Evolutionary conservation across 2,797 vertebrate species (phyloP).

Genomic region (Oryzias sinensis): DNA sequence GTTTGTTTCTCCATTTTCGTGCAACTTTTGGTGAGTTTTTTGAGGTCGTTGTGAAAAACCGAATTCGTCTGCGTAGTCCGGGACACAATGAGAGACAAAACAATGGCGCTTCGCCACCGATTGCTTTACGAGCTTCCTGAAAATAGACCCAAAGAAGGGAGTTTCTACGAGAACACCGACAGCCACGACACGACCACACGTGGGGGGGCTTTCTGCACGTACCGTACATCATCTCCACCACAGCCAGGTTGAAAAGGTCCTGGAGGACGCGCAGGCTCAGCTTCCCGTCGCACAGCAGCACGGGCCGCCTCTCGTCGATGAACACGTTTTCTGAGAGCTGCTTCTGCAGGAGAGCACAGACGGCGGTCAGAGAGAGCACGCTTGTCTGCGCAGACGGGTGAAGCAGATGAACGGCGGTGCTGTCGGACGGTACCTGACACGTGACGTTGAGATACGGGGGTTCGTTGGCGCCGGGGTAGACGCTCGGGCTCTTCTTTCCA

Average conservation of each 20-base stretch:
- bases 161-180: constrained; percentile 24
- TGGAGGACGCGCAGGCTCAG: constrained; percentile 82
- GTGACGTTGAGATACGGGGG: constrained; percentile 86
- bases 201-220: constrained; percentile 41
- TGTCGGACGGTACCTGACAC: constrained; percentile 84
- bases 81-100: no score
- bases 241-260: constrained; percentile 84
- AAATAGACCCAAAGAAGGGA: constrained; percentile 9
- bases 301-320: constrained; percentile 80
- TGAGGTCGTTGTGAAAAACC: no score
- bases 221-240: constrained; percentile 94
- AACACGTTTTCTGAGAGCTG: constrained; percentile 84
- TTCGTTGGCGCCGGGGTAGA: constrained; percentile 81
- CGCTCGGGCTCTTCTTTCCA: constrained; percentile 69
- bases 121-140: background rate
- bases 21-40: no score
- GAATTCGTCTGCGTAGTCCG: no score
- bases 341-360: constrained; percentile 71
- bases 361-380: no score
- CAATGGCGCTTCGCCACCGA: no score
- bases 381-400: no score
- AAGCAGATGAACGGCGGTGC: background rate
- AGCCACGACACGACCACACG: background rate
- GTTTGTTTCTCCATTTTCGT: no score
- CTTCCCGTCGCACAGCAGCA: constrained; percentile 89